Base-by-base conservation (phyloP, 2,113 vertebrate genomes). In the Morone chrysops region DNA sequence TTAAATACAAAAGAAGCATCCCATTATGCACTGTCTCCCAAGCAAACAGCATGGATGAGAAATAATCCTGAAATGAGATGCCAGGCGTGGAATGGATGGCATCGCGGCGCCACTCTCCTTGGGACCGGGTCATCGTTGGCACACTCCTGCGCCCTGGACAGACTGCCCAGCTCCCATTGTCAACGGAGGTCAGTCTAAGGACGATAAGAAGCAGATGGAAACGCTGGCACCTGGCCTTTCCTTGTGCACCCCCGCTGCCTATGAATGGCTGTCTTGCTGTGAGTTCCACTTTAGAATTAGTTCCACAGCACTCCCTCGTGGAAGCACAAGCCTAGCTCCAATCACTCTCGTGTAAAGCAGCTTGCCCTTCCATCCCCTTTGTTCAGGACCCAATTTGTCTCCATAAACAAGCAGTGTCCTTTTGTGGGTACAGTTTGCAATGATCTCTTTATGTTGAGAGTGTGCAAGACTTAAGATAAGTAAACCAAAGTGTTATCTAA, bases 161-260 rank as follows among this genome's bases (percentile, higher is more conserved):
- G 88, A 57, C 93, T 91, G 89, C 90, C 84, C 89, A 38, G 72
- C 90, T 93, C 85, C 90, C 85, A 92, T 93, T 94, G 92, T 94
- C 90, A 89, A 79, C 70, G 69, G 81, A 90, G 92, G 94, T 95
- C 94, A 94, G 92, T 90, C 90, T 87, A 82, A 82, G 91, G 90
- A 93, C 87, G 93, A 95, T 94, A 93, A 95, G 92, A 92, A 95
- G 91, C 95, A 95, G 94, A 94, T 94, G 92, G 90, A 92, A 90
- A 90, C n/a, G 78, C 87, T 95, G 95, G 94, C 92, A 94, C 91
- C 84, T 87, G 90, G 83, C 90, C 90, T 89, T 68, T 82, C 84
- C 78, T 70, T 70, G 81, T 76, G 86, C 88, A 86, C 91, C 89
- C 88, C 89, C 3, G 86, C 86, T 89, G 87, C 84, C 89, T 85